A percentile compares a stretch with the other conserved stretches of the same genome.
Conservation (phyloP, 2,113 vertebrate genomes). For the Tonatia bakeri region DNA sequence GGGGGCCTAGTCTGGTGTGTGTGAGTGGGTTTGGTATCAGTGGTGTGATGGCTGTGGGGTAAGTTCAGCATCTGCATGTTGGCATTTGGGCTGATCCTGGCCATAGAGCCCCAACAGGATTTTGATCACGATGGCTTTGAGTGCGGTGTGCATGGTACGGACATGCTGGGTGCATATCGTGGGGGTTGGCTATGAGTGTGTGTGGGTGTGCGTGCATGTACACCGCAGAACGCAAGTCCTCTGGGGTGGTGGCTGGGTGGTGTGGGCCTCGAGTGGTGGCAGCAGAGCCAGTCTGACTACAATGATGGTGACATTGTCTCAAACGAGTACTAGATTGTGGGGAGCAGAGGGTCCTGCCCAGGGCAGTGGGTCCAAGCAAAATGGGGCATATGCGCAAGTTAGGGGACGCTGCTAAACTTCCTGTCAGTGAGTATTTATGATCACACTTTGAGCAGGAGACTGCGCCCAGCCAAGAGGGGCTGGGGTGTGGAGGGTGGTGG, state of each 20-base stretch:
- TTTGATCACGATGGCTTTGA: neutral
- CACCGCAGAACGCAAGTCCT: neutral
- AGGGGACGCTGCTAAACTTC: neutral
- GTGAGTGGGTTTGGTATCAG: neutral
- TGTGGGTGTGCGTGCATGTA: fast-evolving
- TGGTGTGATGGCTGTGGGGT: neutral
- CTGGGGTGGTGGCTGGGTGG: neutral
- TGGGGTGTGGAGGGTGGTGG: neutral
- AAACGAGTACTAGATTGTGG: neutral
- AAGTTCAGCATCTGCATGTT: neutral
- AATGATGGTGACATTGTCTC: neutral
- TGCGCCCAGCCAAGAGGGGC: neutral
- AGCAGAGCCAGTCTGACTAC: too few relatives aligned
- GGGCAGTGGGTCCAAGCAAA: neutral
- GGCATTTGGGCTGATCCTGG: neutral
- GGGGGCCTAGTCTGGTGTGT: neutral
- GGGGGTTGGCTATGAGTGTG: neutral
- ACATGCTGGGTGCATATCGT: fast-evolving
- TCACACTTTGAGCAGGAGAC: neutral
- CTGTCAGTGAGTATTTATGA: neutral
- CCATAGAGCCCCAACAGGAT: neutral
- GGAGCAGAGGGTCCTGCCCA: neutral
- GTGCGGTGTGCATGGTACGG: too few relatives aligned
- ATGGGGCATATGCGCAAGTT: neutral
- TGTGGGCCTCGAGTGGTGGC: neutral